Percentiles rank a stretch among this genome's conserved stretches.
phyloP scores from a whole-genome alignment of 35 echinoderm and acorn worm genomes.

The Heliocidaris tuberculata region DNA sequence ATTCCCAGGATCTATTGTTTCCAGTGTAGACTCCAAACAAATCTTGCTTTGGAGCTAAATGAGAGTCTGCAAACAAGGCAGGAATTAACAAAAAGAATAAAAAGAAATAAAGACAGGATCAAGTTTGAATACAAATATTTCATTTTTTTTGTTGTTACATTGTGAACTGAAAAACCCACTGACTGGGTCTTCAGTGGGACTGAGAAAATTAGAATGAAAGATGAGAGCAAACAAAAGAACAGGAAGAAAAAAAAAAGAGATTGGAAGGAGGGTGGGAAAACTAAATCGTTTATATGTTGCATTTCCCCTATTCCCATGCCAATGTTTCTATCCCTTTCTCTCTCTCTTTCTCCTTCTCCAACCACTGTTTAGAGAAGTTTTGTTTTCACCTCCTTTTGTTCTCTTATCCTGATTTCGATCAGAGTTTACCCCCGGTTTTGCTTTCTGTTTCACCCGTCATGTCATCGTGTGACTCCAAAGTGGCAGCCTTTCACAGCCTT shows the following conservation, averaged over 20 bases:
- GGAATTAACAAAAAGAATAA: too few relatives aligned
- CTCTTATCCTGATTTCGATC: not conserved
- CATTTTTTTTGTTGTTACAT: not conserved
- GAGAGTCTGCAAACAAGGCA: not conserved
- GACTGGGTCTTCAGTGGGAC: not conserved
- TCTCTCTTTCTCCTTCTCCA: not conserved
- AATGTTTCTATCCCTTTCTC: not conserved
- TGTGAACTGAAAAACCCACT: not conserved
- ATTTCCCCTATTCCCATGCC: not conserved
- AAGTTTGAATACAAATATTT: not conserved
- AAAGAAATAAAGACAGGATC: not conserved
- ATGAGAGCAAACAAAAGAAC: not conserved
- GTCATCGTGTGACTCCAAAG: not conserved
- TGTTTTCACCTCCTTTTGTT: not conserved
- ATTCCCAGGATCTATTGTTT: not conserved
- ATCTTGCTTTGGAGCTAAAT: not conserved
- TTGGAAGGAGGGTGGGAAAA: not conserved
- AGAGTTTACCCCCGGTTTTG: not conserved
- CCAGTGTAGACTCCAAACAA: not conserved
- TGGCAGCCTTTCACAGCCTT: not conserved
- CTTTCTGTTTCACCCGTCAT: not conserved
- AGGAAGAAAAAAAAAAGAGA: not conserved
- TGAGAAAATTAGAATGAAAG: not conserved
- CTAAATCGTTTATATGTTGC: not conserved
- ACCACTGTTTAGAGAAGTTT: not conserved